phyloP scores from a whole-genome alignment of 2,888 invertebrate species.

The Druceiella hillmani region DNA sequence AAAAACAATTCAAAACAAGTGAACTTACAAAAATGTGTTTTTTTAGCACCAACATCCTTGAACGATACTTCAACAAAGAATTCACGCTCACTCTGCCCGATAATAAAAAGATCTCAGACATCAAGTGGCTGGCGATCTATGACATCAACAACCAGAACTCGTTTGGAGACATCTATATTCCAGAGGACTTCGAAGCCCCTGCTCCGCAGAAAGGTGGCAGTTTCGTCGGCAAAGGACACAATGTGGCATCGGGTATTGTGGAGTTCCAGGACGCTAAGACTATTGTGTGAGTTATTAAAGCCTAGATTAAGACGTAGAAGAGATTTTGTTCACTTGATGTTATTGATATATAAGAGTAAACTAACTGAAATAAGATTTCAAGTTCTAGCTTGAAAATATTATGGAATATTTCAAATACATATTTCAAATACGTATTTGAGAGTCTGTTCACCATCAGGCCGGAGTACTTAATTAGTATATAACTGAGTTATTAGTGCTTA shows the following conservation, averaged over 20 bases:
- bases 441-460: too few relatives aligned
- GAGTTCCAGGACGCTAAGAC: conserved; percentile 77
- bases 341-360: too few relatives aligned
- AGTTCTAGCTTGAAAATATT: too few relatives aligned
- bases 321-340: too few relatives aligned
- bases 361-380: too few relatives aligned
- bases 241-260: conserved; percentile 65
- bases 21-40: too few relatives aligned
- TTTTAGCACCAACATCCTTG: conserved; percentile 76
- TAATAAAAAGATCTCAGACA: conserved; percentile 77
- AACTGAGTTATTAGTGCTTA: too few relatives aligned
- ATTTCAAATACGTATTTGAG: too few relatives aligned
- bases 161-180: conserved; percentile 85
- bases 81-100: conserved; percentile 78
- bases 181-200: conserved; percentile 87
- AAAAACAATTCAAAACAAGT: too few relatives aligned
- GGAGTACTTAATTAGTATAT: too few relatives aligned
- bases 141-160: conserved; percentile 82
- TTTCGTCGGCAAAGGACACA: conserved; percentile 57
- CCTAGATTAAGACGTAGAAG: too few relatives aligned
- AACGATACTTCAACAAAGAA: conserved; percentile 81
- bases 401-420: too few relatives aligned
- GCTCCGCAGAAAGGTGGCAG: conserved; percentile 53
- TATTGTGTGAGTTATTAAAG: conserved; percentile 44
- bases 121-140: conserved; percentile 87